Conservation (phyloP, 2,113 vertebrate species). For the Crypturellus undulatus region DNA sequence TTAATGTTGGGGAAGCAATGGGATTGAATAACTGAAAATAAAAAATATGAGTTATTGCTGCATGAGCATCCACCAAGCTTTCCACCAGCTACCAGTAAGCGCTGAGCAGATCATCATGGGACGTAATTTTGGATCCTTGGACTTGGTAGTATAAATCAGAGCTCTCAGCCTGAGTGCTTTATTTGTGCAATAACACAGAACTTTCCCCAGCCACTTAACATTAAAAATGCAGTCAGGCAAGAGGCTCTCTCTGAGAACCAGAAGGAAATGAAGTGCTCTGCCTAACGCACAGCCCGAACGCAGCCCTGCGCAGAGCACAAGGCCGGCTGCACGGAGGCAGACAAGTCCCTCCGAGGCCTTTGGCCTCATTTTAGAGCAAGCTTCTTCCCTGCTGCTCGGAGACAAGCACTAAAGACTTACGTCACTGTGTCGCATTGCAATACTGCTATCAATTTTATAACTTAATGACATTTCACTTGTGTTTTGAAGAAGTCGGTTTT, state of each 20-base stretch:
- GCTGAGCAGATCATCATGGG: constrained; percentile 1
- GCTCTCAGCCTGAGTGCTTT: constrained; percentile 4
- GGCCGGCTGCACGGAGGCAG: not conserved
- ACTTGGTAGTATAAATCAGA: constrained; percentile 36
- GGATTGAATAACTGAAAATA: constrained; percentile 60
- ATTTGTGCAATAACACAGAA: constrained; percentile 20
- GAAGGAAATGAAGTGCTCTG: not conserved
- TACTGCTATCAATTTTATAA: not conserved
- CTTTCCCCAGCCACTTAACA: constrained; percentile 15
- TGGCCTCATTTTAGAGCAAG: not conserved
- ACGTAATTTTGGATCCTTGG: constrained; percentile 36
- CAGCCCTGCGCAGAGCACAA: not conserved
- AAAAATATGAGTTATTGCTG: constrained; percentile 44
- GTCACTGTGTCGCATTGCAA: not conserved
- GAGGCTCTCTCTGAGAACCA: not conserved
- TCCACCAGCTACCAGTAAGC: constrained; percentile 37
- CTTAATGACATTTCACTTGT: not conserved
- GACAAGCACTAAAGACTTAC: not conserved
- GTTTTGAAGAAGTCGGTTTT: not conserved
- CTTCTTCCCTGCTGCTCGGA: not conserved
- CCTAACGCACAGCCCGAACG: not conserved
- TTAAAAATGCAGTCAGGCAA: constrained; percentile 31
- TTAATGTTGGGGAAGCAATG: constrained; percentile 49
- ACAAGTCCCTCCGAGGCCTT: not conserved
- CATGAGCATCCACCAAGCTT: constrained; percentile 1